phyloP scores from a whole-genome alignment of 2,113 vertebrate genomes.

The Taxidea taxus region DNA sequence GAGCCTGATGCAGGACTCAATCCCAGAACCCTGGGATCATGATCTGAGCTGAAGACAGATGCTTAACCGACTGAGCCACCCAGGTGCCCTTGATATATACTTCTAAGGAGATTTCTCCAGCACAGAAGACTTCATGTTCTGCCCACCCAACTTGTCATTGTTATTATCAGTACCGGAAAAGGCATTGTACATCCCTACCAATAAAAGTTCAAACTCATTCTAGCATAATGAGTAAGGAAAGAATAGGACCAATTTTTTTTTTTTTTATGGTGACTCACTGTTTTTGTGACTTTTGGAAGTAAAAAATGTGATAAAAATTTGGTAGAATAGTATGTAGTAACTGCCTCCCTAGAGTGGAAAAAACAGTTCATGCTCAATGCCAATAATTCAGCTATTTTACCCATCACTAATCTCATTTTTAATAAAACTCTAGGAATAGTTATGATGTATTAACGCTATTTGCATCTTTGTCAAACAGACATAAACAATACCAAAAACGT shows the following conservation, averaged over 20 bases:
- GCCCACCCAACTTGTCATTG: background rate
- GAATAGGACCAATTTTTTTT: background rate
- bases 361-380: background rate
- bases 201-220: slow-evolving; percentile 14
- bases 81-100: background rate
- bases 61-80: background rate
- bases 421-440: slow-evolving; percentile 31
- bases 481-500: slow-evolving; percentile 11
- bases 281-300: background rate
- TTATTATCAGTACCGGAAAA: background rate
- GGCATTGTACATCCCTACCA: background rate
- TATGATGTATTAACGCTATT: slow-evolving; percentile 8
- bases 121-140: background rate
- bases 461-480: slow-evolving; percentile 32
- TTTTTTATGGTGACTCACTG: background rate
- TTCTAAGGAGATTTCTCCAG: background rate
- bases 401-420: slow-evolving; percentile 25
- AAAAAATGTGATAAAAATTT: background rate
- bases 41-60: background rate
- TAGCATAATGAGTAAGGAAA: background rate
- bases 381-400: slow-evolving; percentile 29
- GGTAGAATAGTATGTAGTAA: background rate
- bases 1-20: background rate
- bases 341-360: background rate
- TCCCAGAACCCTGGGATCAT: background rate